Conservation (phyloP, 2,797 vertebrate species). For the Gastrophryne carolinensis region DNA sequence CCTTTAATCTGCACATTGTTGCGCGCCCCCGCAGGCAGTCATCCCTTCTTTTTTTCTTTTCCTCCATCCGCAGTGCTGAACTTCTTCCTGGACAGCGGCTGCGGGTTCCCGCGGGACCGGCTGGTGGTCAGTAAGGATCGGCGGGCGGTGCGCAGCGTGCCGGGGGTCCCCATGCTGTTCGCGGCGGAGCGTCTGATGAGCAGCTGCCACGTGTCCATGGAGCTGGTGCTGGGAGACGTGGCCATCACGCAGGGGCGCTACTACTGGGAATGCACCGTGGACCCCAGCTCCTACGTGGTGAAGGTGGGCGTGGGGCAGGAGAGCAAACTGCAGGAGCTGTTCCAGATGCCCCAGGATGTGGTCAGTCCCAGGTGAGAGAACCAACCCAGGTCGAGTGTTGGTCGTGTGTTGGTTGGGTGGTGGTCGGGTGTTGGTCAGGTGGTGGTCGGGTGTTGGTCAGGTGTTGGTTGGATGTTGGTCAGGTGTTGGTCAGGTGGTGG, state of each 20-base stretch:
- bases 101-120: constrained; percentile 88
- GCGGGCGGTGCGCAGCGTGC: constrained; percentile 89
- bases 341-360: constrained; percentile 91
- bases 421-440: too few species aligned
- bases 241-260: constrained; percentile 90
- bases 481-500: too few species aligned
- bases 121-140: constrained; percentile 91
- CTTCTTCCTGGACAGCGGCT: constrained; percentile 92
- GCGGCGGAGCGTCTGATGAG: constrained; percentile 88
- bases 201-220: constrained; percentile 89
- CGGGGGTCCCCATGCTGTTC: constrained; percentile 88
- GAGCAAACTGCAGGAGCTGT: constrained; percentile 91
- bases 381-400: neutral
- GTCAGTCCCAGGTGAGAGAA: constrained; percentile 87
- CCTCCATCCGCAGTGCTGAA: constrained; percentile 79
- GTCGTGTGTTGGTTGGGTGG: too few species aligned
- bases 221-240: constrained; percentile 89
- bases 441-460: too few species aligned
- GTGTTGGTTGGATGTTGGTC: too few species aligned
- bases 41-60: constrained; percentile 24
- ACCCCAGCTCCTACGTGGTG: constrained; percentile 94
- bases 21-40: too few species aligned
- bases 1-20: too few species aligned
- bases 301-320: constrained; percentile 96
- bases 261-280: constrained; percentile 96